Evolutionary conservation across 2,797 vertebrate species (phyloP), one percentile per base, ranked within the genome.

Genomic region (Saguinus oedipus): DNA sequence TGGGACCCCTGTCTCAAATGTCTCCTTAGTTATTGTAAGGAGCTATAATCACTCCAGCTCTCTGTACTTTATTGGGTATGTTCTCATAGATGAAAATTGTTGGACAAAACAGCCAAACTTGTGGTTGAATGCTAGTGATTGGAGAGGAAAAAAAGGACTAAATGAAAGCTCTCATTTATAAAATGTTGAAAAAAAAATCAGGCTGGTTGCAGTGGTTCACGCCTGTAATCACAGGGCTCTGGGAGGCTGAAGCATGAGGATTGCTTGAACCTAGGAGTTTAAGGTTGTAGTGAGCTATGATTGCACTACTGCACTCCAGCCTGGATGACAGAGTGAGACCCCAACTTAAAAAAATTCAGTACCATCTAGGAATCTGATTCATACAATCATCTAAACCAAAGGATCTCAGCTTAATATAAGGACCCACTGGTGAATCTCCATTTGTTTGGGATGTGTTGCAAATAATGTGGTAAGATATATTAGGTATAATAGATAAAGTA

Each of bases 81-180:
- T 95, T 84, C 50, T 82, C 5, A 53, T 5, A 44, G 24, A 44
- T 59, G 33, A 36, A 61, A 75, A 42, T 46, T 68, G 27, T n/a
- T 68, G 33, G 68, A 81, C 26, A 90, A 83, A 86, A 48, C 19
- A 93, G 68, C 10, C 53, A 11, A 26, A 75, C 68, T 19, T 93
- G 6, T 46, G 44, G 46, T 55, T 80, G 44, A 76, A 90, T 70
- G 72, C 48, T 93, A 94, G n/a, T 83, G 30, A 90, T 22, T 55
- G 39, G 33, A 89, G 42, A 91, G 92, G 79, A 78, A 96, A 96
- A 78, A 80, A 39, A 78, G 92, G 92, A 78, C 22, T 89, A 82
- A 81, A 57, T 6, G 46, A 88, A 26, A 82, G 9, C 59, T 68
- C 78, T 94, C 30, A 19, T 36, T 87, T 95, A 68, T 24, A 84